A percentile compares a stretch with the other conserved stretches of the same genome.
phyloP scores from a whole-genome alignment of 2,797 vertebrate species.

The Paedocypris micromegethes region DNA sequence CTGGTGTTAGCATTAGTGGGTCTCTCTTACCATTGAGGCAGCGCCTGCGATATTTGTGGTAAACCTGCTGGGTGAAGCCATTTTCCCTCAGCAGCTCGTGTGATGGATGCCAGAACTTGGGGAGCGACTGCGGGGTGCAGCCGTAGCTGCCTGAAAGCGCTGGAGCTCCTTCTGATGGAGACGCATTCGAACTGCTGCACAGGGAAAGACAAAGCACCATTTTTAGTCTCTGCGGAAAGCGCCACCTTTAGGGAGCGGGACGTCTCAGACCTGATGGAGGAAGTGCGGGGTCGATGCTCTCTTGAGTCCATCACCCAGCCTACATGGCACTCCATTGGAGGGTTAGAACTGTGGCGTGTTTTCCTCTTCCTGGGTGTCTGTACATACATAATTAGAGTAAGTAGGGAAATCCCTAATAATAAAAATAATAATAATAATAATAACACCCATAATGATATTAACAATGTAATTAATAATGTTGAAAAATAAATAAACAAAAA shows the following conservation, averaged over 20 bases:
- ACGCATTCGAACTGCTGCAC: conserved; percentile 82
- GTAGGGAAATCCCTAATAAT: background rate
- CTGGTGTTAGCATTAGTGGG: too few species aligned
- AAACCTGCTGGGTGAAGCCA: conserved; percentile 92
- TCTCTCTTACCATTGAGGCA: conserved; percentile 77
- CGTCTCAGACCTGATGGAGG: conserved; percentile 77
- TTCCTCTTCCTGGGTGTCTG: conserved; percentile 87
- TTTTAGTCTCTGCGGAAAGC: background rate
- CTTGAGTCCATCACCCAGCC: conserved; percentile 96
- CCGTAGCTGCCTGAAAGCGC: conserved; percentile 69
- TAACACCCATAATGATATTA: too few species aligned
- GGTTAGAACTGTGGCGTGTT: conserved; percentile 84
- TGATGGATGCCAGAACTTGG: conserved; percentile 92
- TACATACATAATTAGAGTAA: conserved; percentile 16
- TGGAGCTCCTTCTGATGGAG: conserved; percentile 77
- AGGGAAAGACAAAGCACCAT: background rate
- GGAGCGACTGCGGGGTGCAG: conserved; percentile 83
- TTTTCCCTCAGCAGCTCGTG: conserved; percentile 87
- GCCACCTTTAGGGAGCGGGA: background rate
- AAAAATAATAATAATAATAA: too few species aligned
- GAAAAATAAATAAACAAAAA: too few species aligned
- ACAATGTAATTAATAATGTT: too few species aligned
- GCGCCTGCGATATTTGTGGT: conserved; percentile 85
- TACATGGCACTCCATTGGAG: conserved; percentile 83
- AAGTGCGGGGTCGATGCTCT: conserved; percentile 78